Percentiles rank a stretch among this genome's conserved stretches.
These are phyloP conservation scores for Protosalanx chinensis DNA, from an alignment of 2,797 vertebrate species.

Conservation along the genomic window DNA sequence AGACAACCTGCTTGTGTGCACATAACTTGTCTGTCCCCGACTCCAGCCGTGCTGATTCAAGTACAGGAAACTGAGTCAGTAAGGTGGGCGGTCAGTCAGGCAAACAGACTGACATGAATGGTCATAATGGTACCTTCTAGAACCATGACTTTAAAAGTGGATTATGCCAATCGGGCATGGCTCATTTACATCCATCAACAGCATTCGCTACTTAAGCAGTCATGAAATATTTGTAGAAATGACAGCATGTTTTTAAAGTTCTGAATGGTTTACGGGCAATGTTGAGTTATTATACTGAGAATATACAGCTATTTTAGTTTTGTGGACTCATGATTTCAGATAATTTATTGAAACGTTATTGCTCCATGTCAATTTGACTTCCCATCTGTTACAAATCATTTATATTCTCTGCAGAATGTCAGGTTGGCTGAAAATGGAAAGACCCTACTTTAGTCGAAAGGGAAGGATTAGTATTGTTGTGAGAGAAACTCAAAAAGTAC, in stretches of 20 bases:
- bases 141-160: background rate
- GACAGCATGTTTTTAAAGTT: background rate
- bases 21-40: background rate
- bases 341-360: background rate
- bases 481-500: background rate
- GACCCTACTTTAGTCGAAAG: too few relatives aligned
- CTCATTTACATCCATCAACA: background rate
- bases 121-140: background rate
- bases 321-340: background rate
- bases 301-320: background rate
- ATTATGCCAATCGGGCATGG: background rate
- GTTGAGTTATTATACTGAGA: background rate
- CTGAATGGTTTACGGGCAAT: background rate
- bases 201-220: background rate
- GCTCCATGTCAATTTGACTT: background rate
- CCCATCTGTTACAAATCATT: background rate
- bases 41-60: background rate
- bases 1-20: background rate
- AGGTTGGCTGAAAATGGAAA: background rate
- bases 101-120: background rate
- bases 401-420: background rate
- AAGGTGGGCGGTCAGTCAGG: background rate
- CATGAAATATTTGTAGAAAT: background rate
- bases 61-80: background rate
- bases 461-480: background rate